These are phyloP conservation scores for Caiman crocodilus DNA, from an alignment of 2,797 vertebrate species.

Conservation along the genomic window DNA sequence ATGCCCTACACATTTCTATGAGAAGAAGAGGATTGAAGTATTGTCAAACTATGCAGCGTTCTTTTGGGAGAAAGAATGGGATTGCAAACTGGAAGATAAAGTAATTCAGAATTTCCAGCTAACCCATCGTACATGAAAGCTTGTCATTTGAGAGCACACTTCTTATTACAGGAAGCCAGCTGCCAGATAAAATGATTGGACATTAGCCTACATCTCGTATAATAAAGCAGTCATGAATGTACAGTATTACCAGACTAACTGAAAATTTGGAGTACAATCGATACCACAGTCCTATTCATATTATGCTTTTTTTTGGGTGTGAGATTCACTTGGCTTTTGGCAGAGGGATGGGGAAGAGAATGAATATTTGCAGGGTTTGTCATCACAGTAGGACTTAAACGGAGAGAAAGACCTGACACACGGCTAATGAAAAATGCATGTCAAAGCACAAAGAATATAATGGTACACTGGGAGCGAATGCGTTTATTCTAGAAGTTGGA, in stretches of 20 bases:
- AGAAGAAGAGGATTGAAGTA: background rate
- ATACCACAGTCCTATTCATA: background rate
- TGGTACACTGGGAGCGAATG: background rate
- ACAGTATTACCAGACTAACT: background rate
- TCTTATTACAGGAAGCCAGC: background rate
- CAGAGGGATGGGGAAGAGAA: background rate
- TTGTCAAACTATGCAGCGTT: background rate
- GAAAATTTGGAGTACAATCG: background rate
- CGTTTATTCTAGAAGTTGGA: background rate
- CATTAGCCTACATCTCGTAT: background rate
- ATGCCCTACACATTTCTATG: background rate
- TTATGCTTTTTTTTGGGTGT: background rate
- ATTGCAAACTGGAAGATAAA: background rate
- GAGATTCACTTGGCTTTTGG: background rate
- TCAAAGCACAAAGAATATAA: background rate
- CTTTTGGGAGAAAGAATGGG: background rate
- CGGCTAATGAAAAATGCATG: background rate
- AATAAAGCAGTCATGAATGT: background rate
- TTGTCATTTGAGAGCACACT: background rate
- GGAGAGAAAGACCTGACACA: background rate
- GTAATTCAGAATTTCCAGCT: background rate
- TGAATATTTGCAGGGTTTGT: background rate
- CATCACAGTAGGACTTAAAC: background rate
- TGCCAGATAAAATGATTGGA: background rate
- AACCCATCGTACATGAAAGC: background rate